A percentile compares a stretch with the other conserved stretches of the same genome.
These are phyloP conservation scores for Dynastes grantii DNA, from an alignment of 2,888 invertebrate genomes.

Conservation along the genomic window DNA sequence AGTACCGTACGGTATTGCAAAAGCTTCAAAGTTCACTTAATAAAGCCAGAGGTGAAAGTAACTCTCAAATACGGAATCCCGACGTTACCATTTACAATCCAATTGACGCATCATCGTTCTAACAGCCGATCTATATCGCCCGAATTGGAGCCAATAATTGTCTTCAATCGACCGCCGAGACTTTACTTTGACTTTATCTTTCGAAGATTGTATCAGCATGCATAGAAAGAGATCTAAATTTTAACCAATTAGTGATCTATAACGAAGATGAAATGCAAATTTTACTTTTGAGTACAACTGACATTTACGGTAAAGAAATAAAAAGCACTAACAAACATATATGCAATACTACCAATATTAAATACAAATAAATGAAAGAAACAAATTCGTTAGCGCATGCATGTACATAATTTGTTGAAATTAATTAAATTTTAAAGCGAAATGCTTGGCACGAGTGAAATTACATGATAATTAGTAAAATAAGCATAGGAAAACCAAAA, in stretches of 20 bases:
- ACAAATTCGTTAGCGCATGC: no score
- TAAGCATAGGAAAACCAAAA: neutral
- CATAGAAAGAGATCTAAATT: no score
- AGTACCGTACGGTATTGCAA: neutral
- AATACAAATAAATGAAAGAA: neutral
- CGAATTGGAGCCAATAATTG: neutral
- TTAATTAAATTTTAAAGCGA: neutral
- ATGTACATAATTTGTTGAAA: no score
- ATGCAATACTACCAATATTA: neutral
- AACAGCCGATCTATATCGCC: neutral
- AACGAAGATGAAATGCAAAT: no score
- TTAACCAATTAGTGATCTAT: no score
- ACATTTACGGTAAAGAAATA: neutral
- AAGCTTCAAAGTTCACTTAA: neutral
- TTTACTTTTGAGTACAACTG: no score
- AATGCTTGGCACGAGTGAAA: neutral
- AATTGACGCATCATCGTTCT: neutral
- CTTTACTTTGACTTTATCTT: slow-evolving; percentile 9
- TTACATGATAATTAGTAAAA: neutral
- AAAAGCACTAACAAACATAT: neutral
- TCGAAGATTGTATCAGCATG: neutral
- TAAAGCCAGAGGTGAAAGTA: neutral
- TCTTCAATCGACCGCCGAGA: no score
- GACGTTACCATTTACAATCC: neutral
- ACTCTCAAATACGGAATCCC: slow-evolving; percentile 5